Percentiles rank a stretch among this genome's conserved stretches.
phyloP scores from a whole-genome alignment of 1,140 invertebrate species.

The Mesaphorura yosii region DNA sequence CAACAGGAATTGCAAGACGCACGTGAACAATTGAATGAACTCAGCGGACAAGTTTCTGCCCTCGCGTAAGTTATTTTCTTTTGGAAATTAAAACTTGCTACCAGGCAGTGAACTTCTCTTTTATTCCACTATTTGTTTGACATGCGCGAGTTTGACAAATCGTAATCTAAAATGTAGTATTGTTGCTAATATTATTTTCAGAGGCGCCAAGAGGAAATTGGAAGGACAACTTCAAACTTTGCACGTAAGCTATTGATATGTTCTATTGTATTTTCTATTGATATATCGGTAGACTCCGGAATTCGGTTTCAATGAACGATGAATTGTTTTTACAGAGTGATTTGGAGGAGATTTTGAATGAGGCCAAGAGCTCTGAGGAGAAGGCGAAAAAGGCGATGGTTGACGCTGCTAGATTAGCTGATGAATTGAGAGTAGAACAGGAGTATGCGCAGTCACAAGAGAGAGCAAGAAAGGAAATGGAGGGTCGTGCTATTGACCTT shows the following conservation, averaged over 20 bases:
- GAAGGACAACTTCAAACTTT: conserved; percentile 92
- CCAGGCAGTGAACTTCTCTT: too few species aligned
- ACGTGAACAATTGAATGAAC: conserved; percentile 65
- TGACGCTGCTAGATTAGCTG: conserved; percentile 90
- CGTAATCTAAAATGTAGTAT: too few species aligned
- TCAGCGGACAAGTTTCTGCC: conserved; percentile 92
- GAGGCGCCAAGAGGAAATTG: conserved; percentile 96
- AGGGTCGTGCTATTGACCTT: conserved; percentile 94
- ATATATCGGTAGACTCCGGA: neutral
- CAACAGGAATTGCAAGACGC: conserved; percentile 35
- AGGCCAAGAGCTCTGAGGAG: conserved; percentile 91
- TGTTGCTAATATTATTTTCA: too few species aligned
- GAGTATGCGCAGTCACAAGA: conserved; percentile 95
- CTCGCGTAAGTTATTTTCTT: too few species aligned
- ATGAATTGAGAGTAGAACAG: conserved; percentile 96
- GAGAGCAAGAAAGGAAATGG: conserved; percentile 92
- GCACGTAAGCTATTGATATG: conserved; percentile 52
- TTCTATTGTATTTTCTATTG: too few species aligned
- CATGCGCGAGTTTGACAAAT: too few species aligned
- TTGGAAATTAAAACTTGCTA: too few species aligned
- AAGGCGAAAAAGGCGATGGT: conserved; percentile 97
- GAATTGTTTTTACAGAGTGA: conserved; percentile 55
- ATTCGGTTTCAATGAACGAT: neutral
- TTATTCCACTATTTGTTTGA: too few species aligned
- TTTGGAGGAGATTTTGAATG: conserved; percentile 88